Evolutionary conservation across 1,140 invertebrate species (phyloP).

Genomic region (Atta cephalotes): DNA sequence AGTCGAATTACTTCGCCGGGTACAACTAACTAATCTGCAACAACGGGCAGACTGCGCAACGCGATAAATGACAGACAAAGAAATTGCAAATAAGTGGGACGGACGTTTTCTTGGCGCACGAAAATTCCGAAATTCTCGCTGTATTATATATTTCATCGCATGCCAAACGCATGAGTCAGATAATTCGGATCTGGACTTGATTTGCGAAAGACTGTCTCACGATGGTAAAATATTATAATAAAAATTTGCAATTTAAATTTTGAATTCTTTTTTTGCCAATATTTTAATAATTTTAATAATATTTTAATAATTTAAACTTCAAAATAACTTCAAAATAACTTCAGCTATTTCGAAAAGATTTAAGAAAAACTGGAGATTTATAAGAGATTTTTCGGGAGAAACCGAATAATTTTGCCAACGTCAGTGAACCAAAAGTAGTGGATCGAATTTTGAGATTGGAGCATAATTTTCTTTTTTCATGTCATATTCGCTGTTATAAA

Average conservation of each 20-base stretch:
- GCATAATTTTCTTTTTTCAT: background rate
- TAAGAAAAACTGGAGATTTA: background rate
- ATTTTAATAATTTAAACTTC: background rate
- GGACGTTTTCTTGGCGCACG: conserved; percentile 49
- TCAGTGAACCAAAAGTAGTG: background rate
- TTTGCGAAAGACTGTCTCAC: conserved; percentile 65
- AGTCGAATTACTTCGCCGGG: conserved; percentile 20
- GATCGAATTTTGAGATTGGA: background rate
- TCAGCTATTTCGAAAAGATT: background rate
- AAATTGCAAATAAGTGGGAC: conserved; percentile 44
- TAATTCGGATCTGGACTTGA: conserved; percentile 49
- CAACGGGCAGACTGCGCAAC: background rate
- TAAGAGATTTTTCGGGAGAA: background rate
- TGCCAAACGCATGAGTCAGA: conserved; percentile 70
- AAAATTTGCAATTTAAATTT: background rate
- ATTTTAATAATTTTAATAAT: background rate
- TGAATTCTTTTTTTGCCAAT: background rate
- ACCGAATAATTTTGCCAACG: background rate
- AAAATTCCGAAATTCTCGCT: conserved; percentile 59
- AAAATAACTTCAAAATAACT: conserved; percentile 5
- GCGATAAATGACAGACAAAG: conserved; percentile 35
- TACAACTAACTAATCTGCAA: background rate
- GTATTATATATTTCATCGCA: conserved; percentile 51
- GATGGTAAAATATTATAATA: background rate
- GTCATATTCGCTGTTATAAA: background rate